Evolutionary conservation across 2,888 invertebrate genomes (phyloP).

Genomic region (Noctua janthe): DNA sequence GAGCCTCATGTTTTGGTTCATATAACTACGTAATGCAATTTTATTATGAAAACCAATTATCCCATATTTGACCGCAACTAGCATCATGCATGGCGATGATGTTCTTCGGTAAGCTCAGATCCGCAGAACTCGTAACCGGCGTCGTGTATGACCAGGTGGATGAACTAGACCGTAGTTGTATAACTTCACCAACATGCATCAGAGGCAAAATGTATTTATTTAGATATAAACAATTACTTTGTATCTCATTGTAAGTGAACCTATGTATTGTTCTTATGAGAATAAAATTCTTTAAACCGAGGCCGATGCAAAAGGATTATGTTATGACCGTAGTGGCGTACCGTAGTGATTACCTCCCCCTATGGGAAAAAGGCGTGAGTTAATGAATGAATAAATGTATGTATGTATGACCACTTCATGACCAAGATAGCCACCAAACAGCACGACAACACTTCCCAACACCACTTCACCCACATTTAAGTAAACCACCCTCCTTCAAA

Average conservation of each 20-base stretch:
- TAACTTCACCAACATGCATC: no score
- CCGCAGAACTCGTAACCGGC: not conserved
- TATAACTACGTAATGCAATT: not conserved
- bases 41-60: not conserved
- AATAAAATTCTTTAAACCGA: no score
- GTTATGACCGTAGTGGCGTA: not conserved
- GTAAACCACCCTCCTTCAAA: conserved; percentile 18
- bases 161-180: not conserved
- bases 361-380: not conserved
- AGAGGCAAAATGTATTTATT: no score
- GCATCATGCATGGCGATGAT: not conserved
- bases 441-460: not conserved
- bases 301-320: not conserved
- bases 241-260: no score
- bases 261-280: no score
- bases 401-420: not conserved
- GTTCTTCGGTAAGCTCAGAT: not conserved
- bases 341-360: not conserved
- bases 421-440: not conserved
- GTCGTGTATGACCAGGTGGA: not conserved
- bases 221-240: no score
- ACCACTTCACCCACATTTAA: not conserved
- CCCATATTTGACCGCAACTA: not conserved
- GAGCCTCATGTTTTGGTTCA: not conserved
- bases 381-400: not conserved